phyloP scores from a whole-genome alignment of 2,113 vertebrate species.

The Rostratula benghalensis region DNA sequence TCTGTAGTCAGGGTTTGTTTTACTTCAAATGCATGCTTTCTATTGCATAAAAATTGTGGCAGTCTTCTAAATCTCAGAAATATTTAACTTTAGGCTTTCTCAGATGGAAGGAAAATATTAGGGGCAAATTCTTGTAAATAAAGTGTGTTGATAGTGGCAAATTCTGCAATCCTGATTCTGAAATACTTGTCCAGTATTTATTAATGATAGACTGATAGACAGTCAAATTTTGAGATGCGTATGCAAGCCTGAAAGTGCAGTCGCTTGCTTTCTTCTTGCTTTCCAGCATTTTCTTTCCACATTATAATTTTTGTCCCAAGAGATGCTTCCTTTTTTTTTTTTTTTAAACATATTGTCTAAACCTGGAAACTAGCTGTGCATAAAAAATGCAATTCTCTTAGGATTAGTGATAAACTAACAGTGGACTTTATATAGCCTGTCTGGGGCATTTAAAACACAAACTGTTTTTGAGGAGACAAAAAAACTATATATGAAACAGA shows the following conservation, averaged over 20 bases:
- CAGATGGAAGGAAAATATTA: neutral
- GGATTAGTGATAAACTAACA: neutral
- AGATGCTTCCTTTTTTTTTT: neutral
- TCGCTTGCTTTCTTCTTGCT: neutral
- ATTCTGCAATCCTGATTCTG: neutral
- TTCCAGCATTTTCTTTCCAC: neutral
- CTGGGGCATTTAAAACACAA: neutral
- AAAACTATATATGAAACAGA: neutral
- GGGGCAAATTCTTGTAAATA: neutral
- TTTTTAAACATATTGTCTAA: neutral
- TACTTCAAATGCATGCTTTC: neutral
- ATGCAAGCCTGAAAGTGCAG: neutral
- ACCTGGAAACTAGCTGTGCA: neutral
- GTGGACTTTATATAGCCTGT: neutral
- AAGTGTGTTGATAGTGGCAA: neutral
- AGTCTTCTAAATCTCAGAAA: neutral
- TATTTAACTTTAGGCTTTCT: neutral
- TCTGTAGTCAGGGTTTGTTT: neutral
- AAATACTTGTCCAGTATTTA: neutral
- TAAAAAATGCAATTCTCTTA: conserved; percentile 18
- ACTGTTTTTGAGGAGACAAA: neutral
- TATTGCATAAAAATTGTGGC: neutral
- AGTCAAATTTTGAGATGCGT: neutral
- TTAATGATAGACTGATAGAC: neutral
- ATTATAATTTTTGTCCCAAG: neutral